Conservation (phyloP, 2,113 vertebrate genomes). For the Gyps fulvus region DNA sequence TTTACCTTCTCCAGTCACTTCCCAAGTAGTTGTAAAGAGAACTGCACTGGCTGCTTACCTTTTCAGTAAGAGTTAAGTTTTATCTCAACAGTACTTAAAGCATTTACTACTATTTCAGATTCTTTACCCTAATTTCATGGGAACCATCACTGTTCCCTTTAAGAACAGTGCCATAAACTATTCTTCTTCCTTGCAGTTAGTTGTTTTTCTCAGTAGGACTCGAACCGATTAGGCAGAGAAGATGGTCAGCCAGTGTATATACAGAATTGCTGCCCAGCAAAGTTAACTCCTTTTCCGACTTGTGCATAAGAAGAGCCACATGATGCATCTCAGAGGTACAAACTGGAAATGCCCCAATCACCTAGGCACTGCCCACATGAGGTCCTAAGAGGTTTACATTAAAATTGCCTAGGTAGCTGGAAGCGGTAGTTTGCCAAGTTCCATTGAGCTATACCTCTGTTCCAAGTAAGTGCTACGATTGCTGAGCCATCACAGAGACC, state of each 20-base stretch:
- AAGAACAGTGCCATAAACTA: neutral
- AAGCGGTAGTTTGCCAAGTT: neutral
- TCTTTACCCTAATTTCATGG: neutral
- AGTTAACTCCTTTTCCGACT: neutral
- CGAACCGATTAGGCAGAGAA: neutral
- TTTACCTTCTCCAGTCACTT: neutral
- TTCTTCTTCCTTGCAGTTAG: neutral
- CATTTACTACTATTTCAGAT: neutral
- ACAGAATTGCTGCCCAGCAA: neutral
- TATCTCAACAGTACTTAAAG: neutral
- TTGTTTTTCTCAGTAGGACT: neutral
- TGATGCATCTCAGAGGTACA: neutral
- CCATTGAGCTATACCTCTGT: neutral
- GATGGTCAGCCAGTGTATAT: neutral
- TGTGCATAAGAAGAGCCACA: rapidly evolving
- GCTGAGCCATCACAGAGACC: neutral
- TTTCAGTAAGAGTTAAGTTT: neutral
- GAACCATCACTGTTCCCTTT: neutral
- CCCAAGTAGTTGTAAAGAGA: neutral
- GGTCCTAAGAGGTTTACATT: neutral
- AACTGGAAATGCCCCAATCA: rapidly evolving
- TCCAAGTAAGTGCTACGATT: neutral
- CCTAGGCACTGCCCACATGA: neutral
- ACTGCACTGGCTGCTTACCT: neutral
- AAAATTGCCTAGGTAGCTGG: neutral